Conservation (phyloP, 2,797 vertebrate genomes). For the Pachyuromys duprasi region DNA sequence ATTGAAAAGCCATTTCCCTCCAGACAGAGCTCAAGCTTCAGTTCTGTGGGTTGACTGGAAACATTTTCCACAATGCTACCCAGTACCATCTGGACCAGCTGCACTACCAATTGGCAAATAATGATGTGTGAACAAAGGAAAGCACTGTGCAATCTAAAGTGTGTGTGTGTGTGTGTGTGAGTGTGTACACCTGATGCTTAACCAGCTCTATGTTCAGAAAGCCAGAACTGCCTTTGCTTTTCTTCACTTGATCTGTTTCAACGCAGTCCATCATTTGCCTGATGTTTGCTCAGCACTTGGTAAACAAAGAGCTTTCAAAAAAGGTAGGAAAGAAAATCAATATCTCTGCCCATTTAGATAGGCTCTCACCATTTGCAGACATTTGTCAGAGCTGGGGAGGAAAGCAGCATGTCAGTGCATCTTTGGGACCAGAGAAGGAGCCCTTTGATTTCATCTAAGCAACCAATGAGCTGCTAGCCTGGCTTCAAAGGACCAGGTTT, state of each 20-base stretch:
- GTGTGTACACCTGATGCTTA: neutral
- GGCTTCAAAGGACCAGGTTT: constrained; percentile 81
- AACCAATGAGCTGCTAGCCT: constrained; percentile 79
- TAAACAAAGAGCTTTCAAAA: constrained; percentile 85
- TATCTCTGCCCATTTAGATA: constrained; percentile 86
- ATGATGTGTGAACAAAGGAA: constrained; percentile 61
- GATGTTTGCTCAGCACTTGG: constrained; percentile 83
- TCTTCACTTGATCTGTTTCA: constrained; percentile 73
- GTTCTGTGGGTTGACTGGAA: neutral
- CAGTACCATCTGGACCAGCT: neutral
- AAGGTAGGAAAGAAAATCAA: constrained; percentile 85
- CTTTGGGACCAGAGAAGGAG: constrained; percentile 81
- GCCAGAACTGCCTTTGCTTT: constrained; percentile 44
- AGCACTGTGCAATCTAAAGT: constrained; percentile 56
- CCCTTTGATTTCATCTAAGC: constrained; percentile 75
- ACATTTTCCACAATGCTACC: constrained; percentile 54
- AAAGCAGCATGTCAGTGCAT: constrained; percentile 83
- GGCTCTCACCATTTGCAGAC: constrained; percentile 84
- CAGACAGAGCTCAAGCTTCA: neutral
- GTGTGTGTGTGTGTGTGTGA: neutral
- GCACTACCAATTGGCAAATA: constrained; percentile 31
- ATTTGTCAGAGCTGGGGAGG: constrained; percentile 82
- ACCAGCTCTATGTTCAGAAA: constrained; percentile 55
- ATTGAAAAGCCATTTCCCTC: neutral
- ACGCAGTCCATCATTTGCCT: constrained; percentile 78